Percentiles rank a stretch among this genome's conserved stretches.
These are phyloP conservation scores for Nasonia longicornis DNA, from an alignment of 1,140 invertebrate species.

Conservation along the genomic window DNA sequence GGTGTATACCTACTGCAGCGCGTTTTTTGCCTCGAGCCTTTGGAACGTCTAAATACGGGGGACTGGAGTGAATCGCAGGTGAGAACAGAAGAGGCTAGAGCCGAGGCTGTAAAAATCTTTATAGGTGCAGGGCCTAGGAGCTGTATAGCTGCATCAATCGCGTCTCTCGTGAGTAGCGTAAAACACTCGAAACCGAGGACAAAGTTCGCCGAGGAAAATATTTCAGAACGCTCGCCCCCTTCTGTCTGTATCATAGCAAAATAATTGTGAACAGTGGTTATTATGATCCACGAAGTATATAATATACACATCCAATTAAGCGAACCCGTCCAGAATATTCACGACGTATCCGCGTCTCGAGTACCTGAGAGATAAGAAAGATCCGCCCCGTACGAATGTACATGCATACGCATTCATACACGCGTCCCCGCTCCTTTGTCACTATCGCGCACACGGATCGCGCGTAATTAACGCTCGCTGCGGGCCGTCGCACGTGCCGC, in stretches of 20 bases:
- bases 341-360: background rate
- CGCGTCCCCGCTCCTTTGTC: background rate
- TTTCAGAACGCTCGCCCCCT: no score
- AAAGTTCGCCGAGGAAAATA: background rate
- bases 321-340: background rate
- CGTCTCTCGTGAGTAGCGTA: background rate
- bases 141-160: background rate
- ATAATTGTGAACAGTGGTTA: no score
- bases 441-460: conserved; percentile 40
- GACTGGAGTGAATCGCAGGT: conserved; percentile 16
- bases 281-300: background rate
- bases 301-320: background rate
- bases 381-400: background rate
- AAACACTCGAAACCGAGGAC: background rate
- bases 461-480: conserved; percentile 29
- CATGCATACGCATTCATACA: background rate
- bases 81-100: background rate
- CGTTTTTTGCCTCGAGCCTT: conserved; percentile 18
- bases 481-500: conserved; percentile 1
- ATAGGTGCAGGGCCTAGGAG: background rate
- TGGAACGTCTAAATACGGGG: conserved; percentile 32
- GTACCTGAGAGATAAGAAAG: background rate
- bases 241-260: no score
- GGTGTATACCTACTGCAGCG: background rate
- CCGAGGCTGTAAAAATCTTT: conserved; percentile 19